Evolutionary conservation across 2,888 invertebrate species (phyloP), one percentile per base, ranked within the genome.

Genomic region (Hypena proboscidalis): DNA sequence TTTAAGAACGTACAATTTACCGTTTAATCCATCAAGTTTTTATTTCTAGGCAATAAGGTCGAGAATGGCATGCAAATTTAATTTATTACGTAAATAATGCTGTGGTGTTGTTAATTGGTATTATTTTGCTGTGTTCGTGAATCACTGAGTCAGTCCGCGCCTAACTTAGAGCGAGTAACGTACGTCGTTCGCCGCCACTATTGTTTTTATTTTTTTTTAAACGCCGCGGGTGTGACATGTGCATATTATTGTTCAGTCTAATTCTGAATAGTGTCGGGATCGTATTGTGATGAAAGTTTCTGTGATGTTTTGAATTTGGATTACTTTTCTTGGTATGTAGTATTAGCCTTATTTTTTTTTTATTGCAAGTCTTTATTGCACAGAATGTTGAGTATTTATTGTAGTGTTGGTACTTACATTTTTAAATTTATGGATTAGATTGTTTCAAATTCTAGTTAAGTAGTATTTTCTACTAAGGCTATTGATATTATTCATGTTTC

Each of bases 71-170:
- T 72, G 70, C 59, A 43, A 70, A 66, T 62, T 56, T 44, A 30
- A 49, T 59, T 61, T 70, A 70, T 79, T 70, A 70, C 70, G 72
- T 77, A 73, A 76, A 75, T 68, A 68, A 65, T 67, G 60, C 56
- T 63, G 55, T 61, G 45, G 63, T 50, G 63, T 61, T 39, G 70
- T 70, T 87, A 87, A 88, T 87, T 88, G 85, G 82, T 84, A 77
- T 79, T 85, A 87, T 88, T 84, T 88, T 82, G 85, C 85, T 78
- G 81, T 76, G 78, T 83, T 82, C 70, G 80, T 89, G 88, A 88
- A 77, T 89, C 88, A 87, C 77, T 69, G 71, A 70, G 80, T 71
- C 84, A 85, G 87, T 85, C 68, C 70, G 77, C 74, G 72, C 74
- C 73, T 67, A 72, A 52, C 63, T 31, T 44, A 41, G 75, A 73